A percentile compares a stretch with the other conserved stretches of the same genome.
Evolutionary conservation across 64 coral and sea anemone species (phyloP).

Genomic region (Pocillopora damicornis): DNA sequence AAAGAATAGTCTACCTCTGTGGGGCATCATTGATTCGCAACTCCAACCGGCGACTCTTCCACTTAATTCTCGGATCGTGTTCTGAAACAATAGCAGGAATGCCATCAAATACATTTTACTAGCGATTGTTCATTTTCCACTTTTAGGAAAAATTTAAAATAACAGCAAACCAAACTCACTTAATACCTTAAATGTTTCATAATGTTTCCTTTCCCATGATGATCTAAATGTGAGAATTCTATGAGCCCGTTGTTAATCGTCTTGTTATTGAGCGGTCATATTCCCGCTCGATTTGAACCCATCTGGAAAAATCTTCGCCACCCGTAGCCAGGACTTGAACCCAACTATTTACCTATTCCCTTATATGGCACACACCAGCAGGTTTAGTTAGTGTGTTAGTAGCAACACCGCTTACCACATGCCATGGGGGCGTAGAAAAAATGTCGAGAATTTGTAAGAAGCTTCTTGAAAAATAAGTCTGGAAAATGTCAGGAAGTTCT

Average conservation of each 20-base stretch:
- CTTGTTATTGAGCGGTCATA: conserved; percentile 16
- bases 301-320: conserved; percentile 19
- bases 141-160: background rate
- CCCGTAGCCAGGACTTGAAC: conserved; percentile 26
- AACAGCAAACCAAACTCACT: background rate
- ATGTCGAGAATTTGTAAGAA: conserved; percentile 25
- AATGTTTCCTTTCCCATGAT: background rate
- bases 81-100: conserved; percentile 46
- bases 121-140: background rate
- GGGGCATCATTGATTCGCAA: conserved; percentile 66
- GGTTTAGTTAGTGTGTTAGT: conserved; percentile 25
- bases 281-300: background rate
- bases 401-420: conserved; percentile 34
- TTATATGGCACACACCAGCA: conserved; percentile 45
- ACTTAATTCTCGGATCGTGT: conserved; percentile 43
- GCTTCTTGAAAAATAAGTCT: background rate
- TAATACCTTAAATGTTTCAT: background rate
- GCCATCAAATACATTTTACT: background rate
- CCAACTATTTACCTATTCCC: conserved; percentile 40
- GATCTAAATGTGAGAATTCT: background rate
- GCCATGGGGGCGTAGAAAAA: conserved; percentile 28
- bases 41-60: conserved; percentile 49
- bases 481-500: background rate
- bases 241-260: background rate
- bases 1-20: conserved; percentile 49